Conservation (phyloP, 2,888 invertebrate species). For the Ennomos quercinarius region DNA sequence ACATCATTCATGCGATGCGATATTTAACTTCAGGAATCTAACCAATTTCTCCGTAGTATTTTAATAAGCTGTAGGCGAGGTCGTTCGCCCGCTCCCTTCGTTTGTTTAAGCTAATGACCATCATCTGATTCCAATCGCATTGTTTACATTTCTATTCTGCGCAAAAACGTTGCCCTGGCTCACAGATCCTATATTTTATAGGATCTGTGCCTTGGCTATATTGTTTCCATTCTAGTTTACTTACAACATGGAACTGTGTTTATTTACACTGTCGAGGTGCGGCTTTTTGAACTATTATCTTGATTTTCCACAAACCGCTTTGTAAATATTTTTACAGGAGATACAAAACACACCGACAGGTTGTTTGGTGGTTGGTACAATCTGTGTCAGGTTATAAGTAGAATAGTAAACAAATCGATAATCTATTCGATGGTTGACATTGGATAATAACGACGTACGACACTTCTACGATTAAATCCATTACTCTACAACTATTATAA, state of each 20-base stretch:
- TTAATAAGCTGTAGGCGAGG: constrained; percentile 39
- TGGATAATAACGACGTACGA: no score
- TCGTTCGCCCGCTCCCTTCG: constrained; percentile 31
- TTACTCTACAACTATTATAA: constrained; percentile 3
- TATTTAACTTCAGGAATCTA: constrained; percentile 29
- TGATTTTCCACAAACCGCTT: constrained; percentile 12
- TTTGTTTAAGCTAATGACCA: constrained; percentile 37
- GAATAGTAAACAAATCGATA: constrained; percentile 1
- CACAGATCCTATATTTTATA: no score
- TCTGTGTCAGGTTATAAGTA: no score
- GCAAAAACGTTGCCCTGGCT: constrained; percentile 20
- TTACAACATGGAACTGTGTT: constrained; percentile 24
- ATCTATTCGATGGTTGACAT: no score
- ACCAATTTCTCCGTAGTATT: constrained; percentile 36
- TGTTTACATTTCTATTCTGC: constrained; percentile 32
- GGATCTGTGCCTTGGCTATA: constrained; percentile 27
- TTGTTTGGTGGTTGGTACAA: no score
- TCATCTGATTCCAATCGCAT: constrained; percentile 26
- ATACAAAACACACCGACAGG: background rate
- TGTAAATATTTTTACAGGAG: constrained; percentile 19
- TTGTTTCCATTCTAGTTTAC: constrained; percentile 32
- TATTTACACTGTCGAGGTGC: constrained; percentile 35
- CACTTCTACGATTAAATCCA: background rate
- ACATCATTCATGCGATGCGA: constrained; percentile 45
- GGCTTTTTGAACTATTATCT: constrained; percentile 30